A percentile compares a stretch with the other conserved stretches of the same genome.
phyloP scores from a whole-genome alignment of 2,113 vertebrate genomes.

The Microtus montanus region DNA sequence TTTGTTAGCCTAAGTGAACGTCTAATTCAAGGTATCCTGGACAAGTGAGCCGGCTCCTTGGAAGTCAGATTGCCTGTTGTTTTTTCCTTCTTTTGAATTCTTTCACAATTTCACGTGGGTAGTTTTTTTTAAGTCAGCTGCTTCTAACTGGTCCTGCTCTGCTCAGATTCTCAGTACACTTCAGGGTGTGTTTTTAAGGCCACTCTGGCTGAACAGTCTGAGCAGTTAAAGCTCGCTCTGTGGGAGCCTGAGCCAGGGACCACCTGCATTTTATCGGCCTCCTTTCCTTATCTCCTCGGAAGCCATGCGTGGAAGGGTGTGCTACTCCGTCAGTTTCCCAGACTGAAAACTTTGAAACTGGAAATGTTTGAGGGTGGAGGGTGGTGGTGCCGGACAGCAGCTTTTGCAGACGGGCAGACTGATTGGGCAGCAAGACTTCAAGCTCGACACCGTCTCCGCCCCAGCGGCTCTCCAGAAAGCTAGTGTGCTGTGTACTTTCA shows the following conservation, averaged over 20 bases:
- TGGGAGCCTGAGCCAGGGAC: not conserved
- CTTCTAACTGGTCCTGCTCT: not conserved
- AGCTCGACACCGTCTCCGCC: not conserved
- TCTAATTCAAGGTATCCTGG: not conserved
- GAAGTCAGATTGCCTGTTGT: not conserved
- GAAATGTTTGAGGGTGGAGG: not conserved
- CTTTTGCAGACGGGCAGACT: not conserved
- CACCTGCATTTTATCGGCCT: not conserved
- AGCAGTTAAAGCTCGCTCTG: conserved; percentile 6
- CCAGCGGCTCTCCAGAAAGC: not conserved
- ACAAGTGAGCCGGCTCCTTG: not conserved
- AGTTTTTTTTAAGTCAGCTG: conserved; percentile 6
- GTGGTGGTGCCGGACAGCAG: not conserved
- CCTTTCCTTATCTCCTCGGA: conserved; percentile 25
- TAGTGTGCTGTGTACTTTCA: not conserved
- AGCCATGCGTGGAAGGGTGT: not conserved
- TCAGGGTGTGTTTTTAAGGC: conserved; percentile 21
- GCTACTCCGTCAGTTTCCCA: not conserved
- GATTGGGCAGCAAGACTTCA: not conserved
- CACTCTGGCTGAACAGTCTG: not conserved
- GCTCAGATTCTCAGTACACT: not conserved
- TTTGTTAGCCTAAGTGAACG: not conserved
- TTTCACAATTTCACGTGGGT: not conserved
- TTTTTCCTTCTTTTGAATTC: not conserved
- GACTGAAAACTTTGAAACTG: conserved; percentile 27